A percentile compares a stretch with the other conserved stretches of the same genome.
Evolutionary conservation across 2,888 invertebrate genomes (phyloP).

Genomic region (Hemaris fuciformis): DNA sequence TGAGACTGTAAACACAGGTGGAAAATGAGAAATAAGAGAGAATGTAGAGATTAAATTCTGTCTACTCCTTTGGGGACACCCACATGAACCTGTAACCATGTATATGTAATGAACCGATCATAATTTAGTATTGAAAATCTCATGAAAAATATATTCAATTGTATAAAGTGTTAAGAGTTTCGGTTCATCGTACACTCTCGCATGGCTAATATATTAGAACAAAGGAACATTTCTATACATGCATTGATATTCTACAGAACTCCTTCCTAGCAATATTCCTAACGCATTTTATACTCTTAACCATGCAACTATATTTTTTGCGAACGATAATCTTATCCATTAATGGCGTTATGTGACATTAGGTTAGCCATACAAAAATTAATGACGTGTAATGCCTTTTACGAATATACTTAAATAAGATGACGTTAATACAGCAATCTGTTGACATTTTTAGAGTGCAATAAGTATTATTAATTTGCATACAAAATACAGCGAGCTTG

Average conservation of each 20-base stretch:
- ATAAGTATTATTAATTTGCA: not conserved
- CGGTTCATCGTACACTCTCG: not conserved
- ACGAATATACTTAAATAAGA: not conserved
- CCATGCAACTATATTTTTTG: not conserved
- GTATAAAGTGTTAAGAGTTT: not conserved
- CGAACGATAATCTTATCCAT: not conserved
- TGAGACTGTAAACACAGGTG: too few relatives aligned
- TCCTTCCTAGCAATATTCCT: not conserved
- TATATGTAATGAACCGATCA: too few relatives aligned
- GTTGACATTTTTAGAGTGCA: too few relatives aligned
- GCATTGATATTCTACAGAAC: not conserved
- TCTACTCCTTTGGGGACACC: too few relatives aligned
- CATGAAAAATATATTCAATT: too few relatives aligned
- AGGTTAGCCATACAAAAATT: not conserved
- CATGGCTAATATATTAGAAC: not conserved
- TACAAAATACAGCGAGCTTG: not conserved
- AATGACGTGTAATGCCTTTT: conserved; percentile 1
- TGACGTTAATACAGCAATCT: not conserved
- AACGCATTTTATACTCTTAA: not conserved
- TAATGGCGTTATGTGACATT: not conserved
- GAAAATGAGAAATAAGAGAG: too few relatives aligned
- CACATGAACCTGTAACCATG: too few relatives aligned
- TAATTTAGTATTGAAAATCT: too few relatives aligned
- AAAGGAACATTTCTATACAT: not conserved
- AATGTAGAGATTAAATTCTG: too few relatives aligned